Evolutionary conservation across 2,797 vertebrate species (phyloP).

Genomic region (Mormyrops attenuatus): DNA sequence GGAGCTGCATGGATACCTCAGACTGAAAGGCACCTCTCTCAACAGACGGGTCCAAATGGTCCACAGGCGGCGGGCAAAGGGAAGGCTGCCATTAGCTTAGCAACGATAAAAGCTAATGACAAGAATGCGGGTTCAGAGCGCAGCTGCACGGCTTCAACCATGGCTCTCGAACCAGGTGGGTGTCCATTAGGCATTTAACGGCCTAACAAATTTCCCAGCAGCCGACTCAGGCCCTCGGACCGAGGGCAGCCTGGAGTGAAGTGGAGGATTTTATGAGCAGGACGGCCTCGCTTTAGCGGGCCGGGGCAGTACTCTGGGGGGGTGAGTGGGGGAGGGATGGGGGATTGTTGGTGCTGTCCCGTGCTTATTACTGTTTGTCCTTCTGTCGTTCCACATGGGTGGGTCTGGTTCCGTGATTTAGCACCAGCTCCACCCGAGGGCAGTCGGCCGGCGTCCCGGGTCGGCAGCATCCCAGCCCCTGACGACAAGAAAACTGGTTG

Average conservation of each 20-base stretch:
- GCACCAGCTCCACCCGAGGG: neutral
- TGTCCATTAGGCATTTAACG: constrained; percentile 63
- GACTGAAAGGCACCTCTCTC: neutral
- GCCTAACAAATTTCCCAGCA: constrained; percentile 68
- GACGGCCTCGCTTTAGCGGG: constrained; percentile 58
- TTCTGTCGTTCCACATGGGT: constrained; percentile 48
- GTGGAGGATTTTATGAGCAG: constrained; percentile 60
- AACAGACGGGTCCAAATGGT: neutral
- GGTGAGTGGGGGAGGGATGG: constrained; percentile 44
- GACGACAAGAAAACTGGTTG: constrained; percentile 28
- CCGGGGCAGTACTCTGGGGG: constrained; percentile 54
- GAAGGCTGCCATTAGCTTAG: neutral
- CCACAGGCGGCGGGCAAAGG: neutral
- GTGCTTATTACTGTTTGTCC: constrained; percentile 58
- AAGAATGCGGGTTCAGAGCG: neutral
- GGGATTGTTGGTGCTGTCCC: constrained; percentile 23
- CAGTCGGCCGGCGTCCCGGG: neutral
- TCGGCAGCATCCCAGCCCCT: neutral
- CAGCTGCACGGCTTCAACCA: constrained; percentile 49
- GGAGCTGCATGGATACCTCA: neutral
- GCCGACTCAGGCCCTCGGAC: constrained; percentile 50
- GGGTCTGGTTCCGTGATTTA: constrained; percentile 38
- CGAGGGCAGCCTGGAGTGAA: constrained; percentile 63
- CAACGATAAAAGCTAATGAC: neutral
- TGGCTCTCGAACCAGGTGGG: constrained; percentile 60